Evolutionary conservation across 2,888 invertebrate species (phyloP).

Genomic region (Andrena marginata): DNA sequence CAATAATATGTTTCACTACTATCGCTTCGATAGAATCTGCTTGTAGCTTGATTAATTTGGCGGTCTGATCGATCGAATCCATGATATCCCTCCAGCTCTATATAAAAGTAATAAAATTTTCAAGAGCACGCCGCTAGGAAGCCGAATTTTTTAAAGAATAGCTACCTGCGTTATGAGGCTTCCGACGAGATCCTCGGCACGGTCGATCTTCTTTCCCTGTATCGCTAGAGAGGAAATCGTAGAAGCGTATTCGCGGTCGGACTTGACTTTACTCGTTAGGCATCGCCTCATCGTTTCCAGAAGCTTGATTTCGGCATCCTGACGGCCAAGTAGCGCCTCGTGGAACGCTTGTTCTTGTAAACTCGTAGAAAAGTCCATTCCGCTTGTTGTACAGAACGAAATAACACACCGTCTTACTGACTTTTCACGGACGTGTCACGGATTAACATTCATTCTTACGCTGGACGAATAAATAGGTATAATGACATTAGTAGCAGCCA

Average conservation of each 20-base stretch:
- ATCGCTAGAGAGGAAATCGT: constrained; percentile 92
- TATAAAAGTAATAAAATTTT: background rate
- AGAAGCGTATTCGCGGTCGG: constrained; percentile 96
- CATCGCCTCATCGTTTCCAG: constrained; percentile 97
- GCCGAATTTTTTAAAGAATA: background rate
- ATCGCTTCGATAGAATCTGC: constrained; percentile 94
- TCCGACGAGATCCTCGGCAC: constrained; percentile 90
- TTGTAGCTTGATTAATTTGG: constrained; percentile 92
- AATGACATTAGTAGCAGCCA: constrained; percentile 26
- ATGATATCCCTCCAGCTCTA: constrained; percentile 93
- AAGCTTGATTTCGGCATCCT: constrained; percentile 96
- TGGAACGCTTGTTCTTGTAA: constrained; percentile 95
- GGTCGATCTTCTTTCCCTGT: constrained; percentile 94
- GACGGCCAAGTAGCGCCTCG: constrained; percentile 95
- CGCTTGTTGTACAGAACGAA: constrained; percentile 24
- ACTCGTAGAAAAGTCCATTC: constrained; percentile 94
- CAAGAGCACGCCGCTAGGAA: background rate
- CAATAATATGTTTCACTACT: constrained; percentile 92
- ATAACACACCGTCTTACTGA: constrained; percentile 30
- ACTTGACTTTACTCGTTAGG: constrained; percentile 94
- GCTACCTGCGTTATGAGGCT: constrained; percentile 84
- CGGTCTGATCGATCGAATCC: constrained; percentile 95
- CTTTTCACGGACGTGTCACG: constrained; percentile 28
- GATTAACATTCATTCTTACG: constrained; percentile 52
- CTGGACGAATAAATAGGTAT: background rate